Base-by-base conservation (phyloP, 2,888 invertebrate species). In the Parelbella ahira region DNA sequence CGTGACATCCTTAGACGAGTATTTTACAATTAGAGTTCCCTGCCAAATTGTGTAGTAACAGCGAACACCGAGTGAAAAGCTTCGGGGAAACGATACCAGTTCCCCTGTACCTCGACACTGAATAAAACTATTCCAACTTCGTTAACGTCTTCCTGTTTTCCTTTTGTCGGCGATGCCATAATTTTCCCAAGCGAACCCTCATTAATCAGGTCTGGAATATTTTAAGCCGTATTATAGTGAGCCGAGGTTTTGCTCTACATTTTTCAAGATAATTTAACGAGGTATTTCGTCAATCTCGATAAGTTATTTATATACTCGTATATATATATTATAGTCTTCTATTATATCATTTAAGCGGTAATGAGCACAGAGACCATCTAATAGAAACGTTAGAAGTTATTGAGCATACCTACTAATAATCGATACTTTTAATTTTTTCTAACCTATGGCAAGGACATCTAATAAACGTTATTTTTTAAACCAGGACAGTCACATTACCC, bases 191-290 rank as follows among this genome's bases (percentile, higher is more conserved):
- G 27, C 37, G 8, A 19, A 18, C 37, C 20, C 37, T 37, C 20
- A 27, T 37, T 37, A 37, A 37, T 37, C 27, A 37, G 24, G 1
- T 12, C 12, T 5, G 12, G 37, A 21, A 28, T 37, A 37, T 37
- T 37, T 37, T 28, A 28, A 37, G 28, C 27, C 18, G 36, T 20
- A 25, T 37, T 28, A 37, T n/a, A 20, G 37, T 12, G 8, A 28
- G 13, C 20, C 20, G 12, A 25, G 25, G 7, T 4, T 21, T 18
- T 4, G 10, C 19, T 15, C 23, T 23, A 9, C 37, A 28, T 28
- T 28, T 13, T 28, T 12, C 6, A 21, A 28, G 12, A 27, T 27
- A 36, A 11, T 37, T 20, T 37, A 12, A 21, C 10, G 20, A 21
- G 12, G 10, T 23, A 18, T 27, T 37, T 37, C 2, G 11, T 25